Evolutionary conservation across 2,888 invertebrate genomes (phyloP), one percentile per base, ranked within the genome.

Genomic region (Xestoiulus laeticollis): DNA sequence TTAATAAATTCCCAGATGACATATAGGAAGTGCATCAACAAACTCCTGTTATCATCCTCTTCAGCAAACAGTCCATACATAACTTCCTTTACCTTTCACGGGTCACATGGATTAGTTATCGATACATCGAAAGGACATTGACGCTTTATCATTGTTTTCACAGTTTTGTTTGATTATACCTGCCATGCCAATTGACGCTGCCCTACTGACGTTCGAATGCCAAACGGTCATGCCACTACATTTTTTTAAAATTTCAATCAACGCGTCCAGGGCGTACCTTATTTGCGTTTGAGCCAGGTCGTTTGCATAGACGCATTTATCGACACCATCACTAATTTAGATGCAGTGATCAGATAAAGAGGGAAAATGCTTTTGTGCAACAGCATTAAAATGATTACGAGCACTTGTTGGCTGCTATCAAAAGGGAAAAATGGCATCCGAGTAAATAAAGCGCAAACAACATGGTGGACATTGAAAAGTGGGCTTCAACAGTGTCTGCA

Each of bases 381-480:
- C 68, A 68, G 68, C 68, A 78, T 78, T 30, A 78, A 30, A 30
- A 78, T 30, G 26, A 78, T 78, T 78, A 26, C 78, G 30, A 26
- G 26, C 78, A 78, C 30, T 78, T 26, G 30, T 30, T 30, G 78
- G 26, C 30, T 78, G 78, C 78, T 78, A 78, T 78, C 30, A 78
- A 78, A 78, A 78, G 78, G 14, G 26, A 78, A 78, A 78, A 78
- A 78, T 78, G 30, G 30, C 78, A 78, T 78, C 78, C 78, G 78
- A 78, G 16, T 16, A 78, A 78, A 30, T 78, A 10, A 68, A 26
- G 78, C 26, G 30, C 26, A 78, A 78, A 3, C 30, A 78, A 30
- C 14, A 78, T 26, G 78, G 78, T 78, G 78, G 78, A 78, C 78
- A 78, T 78, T 78, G 78, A 78, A 78, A 78, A 78, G 78, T 78